A percentile compares a stretch with the other conserved stretches of the same genome.
Conservation (phyloP, 2,113 vertebrate genomes). For the human (Homo sapiens) region GRCh38 chr1:209554001-209554500, state of each 20-base stretch:
- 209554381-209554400: neutral
- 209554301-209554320: neutral
- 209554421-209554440: neutral
- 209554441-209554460: neutral
- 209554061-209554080: neutral
- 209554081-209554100: neutral
- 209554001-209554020: neutral
- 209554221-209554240: neutral
- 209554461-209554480: neutral
- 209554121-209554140: neutral
- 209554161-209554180: neutral
- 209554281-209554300: neutral
- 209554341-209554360: neutral
- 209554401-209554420: neutral
- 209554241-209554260: neutral
- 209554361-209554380: neutral
- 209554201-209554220: neutral
- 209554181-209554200: rapidly evolving
- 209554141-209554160: too few species aligned
- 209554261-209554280: neutral
- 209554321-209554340: neutral
- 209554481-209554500: neutral
- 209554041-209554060: rapidly evolving
- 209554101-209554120: rapidly evolving
- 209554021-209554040: neutral